Evolutionary conservation across 2,113 vertebrate genomes (phyloP).

Genomic region (Syrrhaptes paradoxus): DNA sequence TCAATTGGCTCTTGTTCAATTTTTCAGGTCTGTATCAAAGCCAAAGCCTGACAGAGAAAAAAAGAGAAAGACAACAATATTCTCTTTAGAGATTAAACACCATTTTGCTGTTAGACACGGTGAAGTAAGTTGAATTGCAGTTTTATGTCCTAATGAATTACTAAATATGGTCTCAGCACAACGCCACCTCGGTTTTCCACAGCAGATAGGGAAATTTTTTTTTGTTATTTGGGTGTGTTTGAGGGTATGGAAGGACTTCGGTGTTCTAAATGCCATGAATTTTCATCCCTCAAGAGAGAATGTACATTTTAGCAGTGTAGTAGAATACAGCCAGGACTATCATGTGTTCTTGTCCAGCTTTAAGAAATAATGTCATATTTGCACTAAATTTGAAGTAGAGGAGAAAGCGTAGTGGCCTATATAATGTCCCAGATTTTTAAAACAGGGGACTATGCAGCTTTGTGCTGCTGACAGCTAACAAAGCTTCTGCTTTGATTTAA

Average conservation of each 20-base stretch:
- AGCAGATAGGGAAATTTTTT: not conserved
- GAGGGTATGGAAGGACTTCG: not conserved
- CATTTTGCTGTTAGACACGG: not conserved
- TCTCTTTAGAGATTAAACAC: not conserved
- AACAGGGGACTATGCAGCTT: not conserved
- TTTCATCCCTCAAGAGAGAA: not conserved
- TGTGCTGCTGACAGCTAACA: not conserved
- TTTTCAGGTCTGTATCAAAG: not conserved
- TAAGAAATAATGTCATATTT: not conserved
- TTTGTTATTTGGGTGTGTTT: not conserved
- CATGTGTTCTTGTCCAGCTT: not conserved
- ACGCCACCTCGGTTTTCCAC: not conserved
- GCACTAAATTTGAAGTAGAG: not conserved
- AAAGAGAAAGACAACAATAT: not conserved
- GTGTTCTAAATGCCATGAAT: not conserved
- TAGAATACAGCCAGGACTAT: not conserved
- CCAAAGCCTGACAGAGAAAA: not conserved
- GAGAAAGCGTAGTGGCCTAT: not conserved
- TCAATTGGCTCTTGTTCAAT: not conserved
- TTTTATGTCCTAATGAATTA: not conserved
- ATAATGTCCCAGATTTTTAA: not conserved
- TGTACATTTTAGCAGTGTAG: not conserved
- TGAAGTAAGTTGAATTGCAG: not conserved
- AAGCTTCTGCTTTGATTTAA: not conserved
- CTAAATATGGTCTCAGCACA: not conserved